These are phyloP conservation scores for Acanthopleura granulata DNA, from an alignment of 2,888 invertebrate species.

Conservation along the genomic window DNA sequence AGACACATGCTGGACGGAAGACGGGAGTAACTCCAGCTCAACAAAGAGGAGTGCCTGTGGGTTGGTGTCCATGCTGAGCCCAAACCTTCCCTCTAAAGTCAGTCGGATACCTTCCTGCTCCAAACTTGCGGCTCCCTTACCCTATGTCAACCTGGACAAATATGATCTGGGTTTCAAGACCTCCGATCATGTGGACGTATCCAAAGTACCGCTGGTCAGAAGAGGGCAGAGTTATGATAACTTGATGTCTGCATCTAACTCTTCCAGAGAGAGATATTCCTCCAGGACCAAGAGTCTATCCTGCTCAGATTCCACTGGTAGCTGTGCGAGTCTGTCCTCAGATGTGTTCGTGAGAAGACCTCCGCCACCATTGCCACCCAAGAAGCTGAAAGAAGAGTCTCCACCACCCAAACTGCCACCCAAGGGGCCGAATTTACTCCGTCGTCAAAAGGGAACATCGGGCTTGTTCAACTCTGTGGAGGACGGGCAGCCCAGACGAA, in stretches of 20 bases:
- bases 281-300: conserved; percentile 1
- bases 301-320: not conserved
- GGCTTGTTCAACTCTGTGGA: not conserved
- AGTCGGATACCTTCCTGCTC: conserved; percentile 47
- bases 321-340: not conserved
- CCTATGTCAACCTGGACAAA: conserved; percentile 57
- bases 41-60: not conserved
- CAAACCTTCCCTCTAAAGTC: conserved; percentile 49
- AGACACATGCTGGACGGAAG: not conserved
- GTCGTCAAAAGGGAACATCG: conserved; percentile 3
- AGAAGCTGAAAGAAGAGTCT: conserved; percentile 28
- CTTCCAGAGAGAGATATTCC: too few species aligned
- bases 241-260: conserved; percentile 15
- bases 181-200: conserved; percentile 47
- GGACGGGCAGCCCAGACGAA: not conserved
- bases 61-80: conserved; percentile 33
- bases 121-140: conserved; percentile 52
- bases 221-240: conserved; percentile 21
- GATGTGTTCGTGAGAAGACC: not conserved
- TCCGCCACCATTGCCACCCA: not conserved
- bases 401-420: conserved; percentile 59
- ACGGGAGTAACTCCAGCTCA: not conserved
- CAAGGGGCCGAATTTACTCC: conserved; percentile 45
- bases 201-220: conserved; percentile 16
- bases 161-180: conserved; percentile 50